Conservation (phyloP, 2,113 vertebrate species). For the Astur gentilis region DNA sequence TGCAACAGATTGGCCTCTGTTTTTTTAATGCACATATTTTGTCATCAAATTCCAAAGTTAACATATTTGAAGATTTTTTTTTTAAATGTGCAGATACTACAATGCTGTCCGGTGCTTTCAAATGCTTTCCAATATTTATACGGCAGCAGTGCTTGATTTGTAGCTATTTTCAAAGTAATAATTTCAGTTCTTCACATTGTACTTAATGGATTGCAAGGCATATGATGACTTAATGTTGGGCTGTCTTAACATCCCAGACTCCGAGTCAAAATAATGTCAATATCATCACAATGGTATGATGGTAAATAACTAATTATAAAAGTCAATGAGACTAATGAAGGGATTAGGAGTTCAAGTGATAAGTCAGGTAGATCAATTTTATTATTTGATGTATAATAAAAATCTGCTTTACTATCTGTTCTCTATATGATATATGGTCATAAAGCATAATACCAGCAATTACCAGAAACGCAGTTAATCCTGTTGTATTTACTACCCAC, state of each 20-base stretch:
- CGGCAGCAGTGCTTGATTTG: not conserved
- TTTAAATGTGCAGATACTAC: not conserved
- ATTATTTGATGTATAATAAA: not conserved
- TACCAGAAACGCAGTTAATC: not conserved
- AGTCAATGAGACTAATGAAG: not conserved
- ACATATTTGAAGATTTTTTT: not conserved
- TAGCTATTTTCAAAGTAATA: not conserved
- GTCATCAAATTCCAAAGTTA: not conserved
- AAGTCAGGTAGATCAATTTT: not conserved
- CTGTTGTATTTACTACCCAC: not conserved
- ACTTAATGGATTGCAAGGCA: not conserved
- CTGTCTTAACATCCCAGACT: not conserved
- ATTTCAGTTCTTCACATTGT: not conserved
- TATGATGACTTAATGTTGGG: not conserved
- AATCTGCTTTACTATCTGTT: not conserved
- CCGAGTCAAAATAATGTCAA: not conserved
- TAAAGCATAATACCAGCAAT: not conserved
- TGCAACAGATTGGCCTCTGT: not conserved
- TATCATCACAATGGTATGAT: not conserved
- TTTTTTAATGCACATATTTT: not conserved
- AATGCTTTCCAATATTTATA: not conserved
- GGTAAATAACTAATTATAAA: not conserved
- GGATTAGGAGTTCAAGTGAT: not conserved
- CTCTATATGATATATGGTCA: not conserved
- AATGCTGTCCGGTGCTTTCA: not conserved